Conservation (phyloP, 2,797 vertebrate genomes). For the Phrynocephalus guinanensis region DNA sequence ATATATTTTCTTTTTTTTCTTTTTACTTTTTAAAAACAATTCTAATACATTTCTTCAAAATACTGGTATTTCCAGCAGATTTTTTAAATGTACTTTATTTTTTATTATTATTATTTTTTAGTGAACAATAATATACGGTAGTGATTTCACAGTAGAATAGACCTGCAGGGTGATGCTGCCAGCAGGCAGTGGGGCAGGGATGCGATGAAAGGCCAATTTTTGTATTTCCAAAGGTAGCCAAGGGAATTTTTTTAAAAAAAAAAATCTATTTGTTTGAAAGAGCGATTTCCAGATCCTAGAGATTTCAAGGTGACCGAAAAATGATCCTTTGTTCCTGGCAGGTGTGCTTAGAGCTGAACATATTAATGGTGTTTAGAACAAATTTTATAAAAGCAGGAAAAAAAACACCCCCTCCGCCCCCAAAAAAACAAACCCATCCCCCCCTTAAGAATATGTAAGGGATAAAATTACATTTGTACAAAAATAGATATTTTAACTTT, state of each 20-base stretch:
- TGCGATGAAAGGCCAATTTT: conserved; percentile 45
- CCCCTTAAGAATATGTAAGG: conserved; percentile 80
- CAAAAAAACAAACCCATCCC: conserved; percentile 52
- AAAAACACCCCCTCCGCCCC: conserved; percentile 49
- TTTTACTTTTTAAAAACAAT: conserved; percentile 51
- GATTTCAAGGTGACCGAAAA: conserved; percentile 50
- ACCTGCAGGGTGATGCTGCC: conserved; percentile 45
- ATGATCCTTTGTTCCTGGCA: conserved; percentile 44
- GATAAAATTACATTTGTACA: conserved; percentile 99
- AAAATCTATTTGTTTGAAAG: conserved; percentile 49
- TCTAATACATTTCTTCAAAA: conserved; percentile 70
- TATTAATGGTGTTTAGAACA: conserved; percentile 70
- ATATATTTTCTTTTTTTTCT: conserved; percentile 64
- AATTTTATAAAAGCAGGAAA: conserved; percentile 76
- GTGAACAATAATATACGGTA: conserved; percentile 66
- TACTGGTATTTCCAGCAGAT: conserved; percentile 58
- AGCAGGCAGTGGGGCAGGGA: conserved; percentile 20
- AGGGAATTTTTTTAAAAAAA: neutral
- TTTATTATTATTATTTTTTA: conserved; percentile 25
- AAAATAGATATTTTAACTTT: conserved; percentile 94
- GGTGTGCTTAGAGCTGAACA: conserved; percentile 67
- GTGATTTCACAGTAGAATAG: conserved; percentile 78
- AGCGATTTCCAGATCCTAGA: conserved; percentile 61
- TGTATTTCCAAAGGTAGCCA: neutral
- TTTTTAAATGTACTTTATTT: conserved; percentile 6